Base-by-base conservation (phyloP, 2,888 invertebrate species). In the Ceramica pisi region DNA sequence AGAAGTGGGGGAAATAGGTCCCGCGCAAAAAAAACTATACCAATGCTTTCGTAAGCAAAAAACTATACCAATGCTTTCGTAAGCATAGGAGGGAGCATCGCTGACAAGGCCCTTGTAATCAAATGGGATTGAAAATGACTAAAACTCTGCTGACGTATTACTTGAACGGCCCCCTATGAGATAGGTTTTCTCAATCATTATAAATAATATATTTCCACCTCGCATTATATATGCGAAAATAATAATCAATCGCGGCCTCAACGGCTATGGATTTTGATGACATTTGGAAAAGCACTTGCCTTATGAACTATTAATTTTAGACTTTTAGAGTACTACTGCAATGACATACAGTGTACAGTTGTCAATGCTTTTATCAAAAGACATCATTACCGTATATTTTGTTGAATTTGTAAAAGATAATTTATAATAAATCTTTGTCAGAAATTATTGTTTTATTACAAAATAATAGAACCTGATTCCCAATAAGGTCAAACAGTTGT, bases 371-470 rank as follows among this genome's bases (percentile, higher is more conserved):
- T 72, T 84, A 72, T 71, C 35, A 61, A 63, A 57, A 67, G 21
- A 68, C 46, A 53, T 38, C 10, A 72, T 62, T 65, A 57, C 46
- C 56, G 23, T 76, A 64, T 75, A 63, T 71, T 80, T 77, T 80
- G 76, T 82, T 82, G 74, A 80, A 80, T 82, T 78, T 82, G 76
- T 84, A 70, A 79, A 75, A 78, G 73, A 76, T 84, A 75, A 59
- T 81, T 83, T 87, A 81, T 82, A 85, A 79, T 87, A 86, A 87
- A 87, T 73, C 62, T 74, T 74, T 73, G 69, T 71, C 75, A 66
- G 26, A 72, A 71, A 62, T 57, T 0, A 48, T 66, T 62, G 57
- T 83, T 71, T 81, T 31, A 61, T 56, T 71, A 46, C 7, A 16
- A 50, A 31, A 31, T 31, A 31, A 31, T 31, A 0, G 31, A 31